phyloP scores from a whole-genome alignment of 2,888 invertebrate genomes.

The Eupithecia exiguata region DNA sequence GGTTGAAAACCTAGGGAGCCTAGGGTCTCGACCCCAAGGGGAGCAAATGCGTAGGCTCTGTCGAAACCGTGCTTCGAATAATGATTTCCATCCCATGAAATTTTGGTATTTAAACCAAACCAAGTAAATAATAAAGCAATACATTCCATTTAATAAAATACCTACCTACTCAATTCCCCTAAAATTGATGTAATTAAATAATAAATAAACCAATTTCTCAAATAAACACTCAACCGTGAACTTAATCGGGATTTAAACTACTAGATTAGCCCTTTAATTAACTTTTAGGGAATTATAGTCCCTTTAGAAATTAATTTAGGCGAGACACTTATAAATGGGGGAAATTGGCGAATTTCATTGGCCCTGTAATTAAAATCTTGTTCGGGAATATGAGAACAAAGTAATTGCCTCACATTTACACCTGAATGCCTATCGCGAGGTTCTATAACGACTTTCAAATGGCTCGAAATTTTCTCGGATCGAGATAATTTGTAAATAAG shows the following conservation, averaged over 20 bases:
- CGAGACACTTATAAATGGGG: constrained; percentile 47
- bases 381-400: constrained; percentile 37
- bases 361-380: constrained; percentile 47
- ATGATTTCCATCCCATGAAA: too few relatives aligned
- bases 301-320: constrained; percentile 56
- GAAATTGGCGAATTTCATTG: constrained; percentile 55
- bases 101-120: neutral
- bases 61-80: too few relatives aligned
- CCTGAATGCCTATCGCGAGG: constrained; percentile 4
- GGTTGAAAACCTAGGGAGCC: too few relatives aligned
- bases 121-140: neutral
- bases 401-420: constrained; percentile 8
- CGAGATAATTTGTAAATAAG: neutral
- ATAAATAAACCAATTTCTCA: constrained; percentile 16
- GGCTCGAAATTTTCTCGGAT: neutral
- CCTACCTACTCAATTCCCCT: neutral
- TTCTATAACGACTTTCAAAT: neutral
- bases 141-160: neutral
- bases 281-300: constrained; percentile 52
- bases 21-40: too few relatives aligned
- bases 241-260: constrained; percentile 40
- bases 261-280: constrained; percentile 57
- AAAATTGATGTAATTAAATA: constrained; percentile 12
- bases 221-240: constrained; percentile 24
- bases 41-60: too few relatives aligned